A percentile compares a stretch with the other conserved stretches of the same genome.
phyloP scores from a whole-genome alignment of 92 coral and sea anemone genomes.

The Epizoanthus illoricatus region DNA sequence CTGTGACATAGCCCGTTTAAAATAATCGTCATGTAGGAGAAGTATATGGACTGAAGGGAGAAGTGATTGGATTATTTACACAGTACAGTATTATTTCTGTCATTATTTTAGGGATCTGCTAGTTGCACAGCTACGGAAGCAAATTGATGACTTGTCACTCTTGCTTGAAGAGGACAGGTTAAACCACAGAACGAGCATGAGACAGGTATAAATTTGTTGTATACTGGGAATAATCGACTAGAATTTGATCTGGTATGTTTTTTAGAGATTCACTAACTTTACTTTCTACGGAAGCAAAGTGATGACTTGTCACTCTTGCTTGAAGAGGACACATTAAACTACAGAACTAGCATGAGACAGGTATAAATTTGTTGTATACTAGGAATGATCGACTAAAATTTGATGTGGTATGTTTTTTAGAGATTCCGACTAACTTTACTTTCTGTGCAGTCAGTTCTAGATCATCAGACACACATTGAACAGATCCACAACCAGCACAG shows the following conservation, averaged over 20 bases:
- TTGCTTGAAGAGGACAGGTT: slow-evolving; percentile 82
- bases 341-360: slow-evolving; percentile 67
- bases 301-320: slow-evolving; percentile 72
- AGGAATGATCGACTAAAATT: not conserved
- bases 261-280: not conserved
- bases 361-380: slow-evolving; percentile 35
- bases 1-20: too few species aligned
- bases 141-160: slow-evolving; percentile 73
- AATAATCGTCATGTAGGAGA: too few species aligned
- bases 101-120: slow-evolving; percentile 59
- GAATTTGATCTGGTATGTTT: too few species aligned
- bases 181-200: slow-evolving; percentile 62
- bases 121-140: slow-evolving; percentile 69
- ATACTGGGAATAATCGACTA: not conserved
- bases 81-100: too few species aligned
- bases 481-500: slow-evolving; percentile 80
- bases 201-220: slow-evolving; percentile 61
- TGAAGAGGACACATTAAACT: slow-evolving; percentile 80
- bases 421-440: slow-evolving; percentile 1
- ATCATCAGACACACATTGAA: slow-evolving; percentile 62
- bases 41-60: too few species aligned
- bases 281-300: slow-evolving; percentile 53
- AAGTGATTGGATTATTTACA: too few species aligned
- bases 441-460: slow-evolving; percentile 60
- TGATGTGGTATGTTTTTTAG: too few species aligned